phyloP scores from a whole-genome alignment of 2,797 vertebrate genomes.

The Xenentodon cancila region DNA sequence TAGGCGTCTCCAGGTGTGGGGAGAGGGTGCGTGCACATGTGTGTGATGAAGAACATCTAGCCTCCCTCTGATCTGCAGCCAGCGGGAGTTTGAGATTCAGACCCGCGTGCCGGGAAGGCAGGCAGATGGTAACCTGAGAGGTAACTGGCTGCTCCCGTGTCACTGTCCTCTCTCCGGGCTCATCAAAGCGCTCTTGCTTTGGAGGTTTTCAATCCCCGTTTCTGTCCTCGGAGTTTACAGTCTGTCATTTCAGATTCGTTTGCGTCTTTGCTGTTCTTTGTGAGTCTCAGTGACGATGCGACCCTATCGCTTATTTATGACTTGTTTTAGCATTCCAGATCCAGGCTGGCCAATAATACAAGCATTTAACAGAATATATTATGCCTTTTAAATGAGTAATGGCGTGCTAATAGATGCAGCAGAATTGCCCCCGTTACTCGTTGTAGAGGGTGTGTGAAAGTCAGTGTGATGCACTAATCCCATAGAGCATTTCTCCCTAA shows the following conservation, averaged over 20 bases:
- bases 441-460: constrained; percentile 59
- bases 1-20: constrained; percentile 54
- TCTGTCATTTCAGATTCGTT: constrained; percentile 17
- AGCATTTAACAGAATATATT: constrained; percentile 59
- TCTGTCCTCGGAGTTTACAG: constrained; percentile 4
- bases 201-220: constrained; percentile 41
- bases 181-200: constrained; percentile 58
- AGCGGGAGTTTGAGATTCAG: constrained; percentile 54
- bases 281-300: constrained; percentile 34
- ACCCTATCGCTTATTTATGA: constrained; percentile 68
- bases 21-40: constrained; percentile 14
- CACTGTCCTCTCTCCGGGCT: constrained; percentile 30
- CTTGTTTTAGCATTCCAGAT: constrained; percentile 56
- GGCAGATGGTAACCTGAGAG: constrained; percentile 71
- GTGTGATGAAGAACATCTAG: constrained; percentile 52
- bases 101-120: constrained; percentile 32
- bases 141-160: constrained; percentile 13
- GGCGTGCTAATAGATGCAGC: constrained; percentile 37
- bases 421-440: constrained; percentile 20
- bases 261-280: constrained; percentile 12
- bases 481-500: constrained; percentile 54
- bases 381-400: constrained; percentile 53
- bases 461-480: constrained; percentile 64
- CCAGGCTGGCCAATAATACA: constrained; percentile 58
- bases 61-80: constrained; percentile 50